phyloP scores from a whole-genome alignment of 2,888 invertebrate genomes.

The Cephus pygmeus region DNA sequence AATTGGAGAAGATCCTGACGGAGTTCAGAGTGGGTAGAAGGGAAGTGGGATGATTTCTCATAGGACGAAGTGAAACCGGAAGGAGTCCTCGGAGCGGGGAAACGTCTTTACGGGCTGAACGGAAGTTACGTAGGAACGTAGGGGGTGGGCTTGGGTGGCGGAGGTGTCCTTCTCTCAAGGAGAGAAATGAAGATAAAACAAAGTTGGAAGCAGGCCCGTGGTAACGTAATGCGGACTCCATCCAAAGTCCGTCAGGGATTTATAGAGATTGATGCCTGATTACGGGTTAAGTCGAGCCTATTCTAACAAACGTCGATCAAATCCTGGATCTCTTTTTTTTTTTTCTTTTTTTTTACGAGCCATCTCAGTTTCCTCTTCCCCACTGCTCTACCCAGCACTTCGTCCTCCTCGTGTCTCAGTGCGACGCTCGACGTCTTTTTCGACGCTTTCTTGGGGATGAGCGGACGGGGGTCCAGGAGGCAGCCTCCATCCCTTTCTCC shows the following conservation, averaged over 20 bases:
- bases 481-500: not conserved
- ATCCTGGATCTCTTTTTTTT: constrained; percentile 8
- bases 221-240: constrained; percentile 10
- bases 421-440: not conserved
- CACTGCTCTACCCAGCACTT: too few relatives aligned
- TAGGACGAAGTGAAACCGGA: constrained; percentile 4
- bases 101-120: constrained; percentile 24
- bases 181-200: constrained; percentile 14
- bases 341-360: constrained; percentile 10
- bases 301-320: constrained; percentile 20
- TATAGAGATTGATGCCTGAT: constrained; percentile 18
- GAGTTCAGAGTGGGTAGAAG: not conserved
- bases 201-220: constrained; percentile 5
- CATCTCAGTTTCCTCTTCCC: not conserved
- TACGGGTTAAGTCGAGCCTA: constrained; percentile 10
- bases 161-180: constrained; percentile 1
- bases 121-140: not conserved
- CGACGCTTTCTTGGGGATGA: not conserved
- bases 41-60: not conserved
- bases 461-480: too few relatives aligned
- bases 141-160: not conserved
- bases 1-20: constrained; percentile 7
- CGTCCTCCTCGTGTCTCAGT: not conserved
- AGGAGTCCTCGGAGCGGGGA: not conserved
- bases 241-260: constrained; percentile 12